A percentile compares a stretch with the other conserved stretches of the same genome.
These are phyloP conservation scores for Stenodera caucasica DNA, from an alignment of 2,888 invertebrate species.

Conservation along the genomic window DNA sequence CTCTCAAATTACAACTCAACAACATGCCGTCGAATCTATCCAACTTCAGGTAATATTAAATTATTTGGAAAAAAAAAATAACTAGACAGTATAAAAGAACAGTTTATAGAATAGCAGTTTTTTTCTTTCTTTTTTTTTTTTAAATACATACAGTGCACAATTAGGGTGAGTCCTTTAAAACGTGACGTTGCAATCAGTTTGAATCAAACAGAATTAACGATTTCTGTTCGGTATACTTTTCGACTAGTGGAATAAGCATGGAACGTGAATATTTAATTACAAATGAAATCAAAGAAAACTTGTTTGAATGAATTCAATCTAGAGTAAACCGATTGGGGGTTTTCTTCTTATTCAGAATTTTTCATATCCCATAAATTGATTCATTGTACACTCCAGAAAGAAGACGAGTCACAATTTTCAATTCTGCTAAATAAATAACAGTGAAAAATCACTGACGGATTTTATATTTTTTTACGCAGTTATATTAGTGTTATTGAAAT, in stretches of 20 bases:
- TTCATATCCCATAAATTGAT: neutral
- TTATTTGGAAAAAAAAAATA: neutral
- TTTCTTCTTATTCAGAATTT: neutral
- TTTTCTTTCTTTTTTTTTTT: too few species aligned
- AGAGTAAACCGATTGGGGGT: neutral
- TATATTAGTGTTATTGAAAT: too few species aligned
- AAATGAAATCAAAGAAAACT: too few species aligned
- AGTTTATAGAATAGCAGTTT: too few species aligned
- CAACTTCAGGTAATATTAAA: slow-evolving; percentile 59
- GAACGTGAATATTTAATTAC: too few species aligned
- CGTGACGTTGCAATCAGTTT: slow-evolving; percentile 31
- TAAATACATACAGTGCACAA: neutral
- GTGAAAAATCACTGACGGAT: neutral
- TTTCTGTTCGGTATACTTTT: neutral
- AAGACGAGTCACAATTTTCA: neutral
- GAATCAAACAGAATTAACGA: slow-evolving; percentile 9
- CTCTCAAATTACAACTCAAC: slow-evolving; percentile 65
- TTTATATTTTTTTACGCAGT: too few species aligned
- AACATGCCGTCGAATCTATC: slow-evolving; percentile 63
- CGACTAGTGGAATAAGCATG: neutral
- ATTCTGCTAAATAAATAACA: neutral
- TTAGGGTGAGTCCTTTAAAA: slow-evolving; percentile 9
- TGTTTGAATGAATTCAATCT: neutral
- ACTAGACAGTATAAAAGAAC: too few species aligned
- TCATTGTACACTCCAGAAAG: too few species aligned